Conservation (phyloP, 2,797 vertebrate species). For the Parauchenoglanis punctatus region DNA sequence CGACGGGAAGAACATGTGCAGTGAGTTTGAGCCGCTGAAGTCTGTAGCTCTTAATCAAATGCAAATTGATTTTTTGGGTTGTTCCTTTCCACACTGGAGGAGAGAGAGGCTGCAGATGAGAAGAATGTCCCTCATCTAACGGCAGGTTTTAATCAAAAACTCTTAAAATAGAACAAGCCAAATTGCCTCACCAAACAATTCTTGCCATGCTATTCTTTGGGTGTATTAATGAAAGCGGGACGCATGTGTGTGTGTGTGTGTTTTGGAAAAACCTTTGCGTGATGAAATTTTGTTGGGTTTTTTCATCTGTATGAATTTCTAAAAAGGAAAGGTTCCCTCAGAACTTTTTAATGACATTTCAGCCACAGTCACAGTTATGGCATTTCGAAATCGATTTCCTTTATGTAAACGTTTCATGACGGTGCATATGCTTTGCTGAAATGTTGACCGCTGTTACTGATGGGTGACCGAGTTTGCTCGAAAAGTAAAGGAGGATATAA, state of each 20-base stretch:
- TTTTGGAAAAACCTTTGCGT: background rate
- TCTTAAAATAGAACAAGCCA: conserved; percentile 36
- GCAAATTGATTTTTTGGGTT: conserved; percentile 61
- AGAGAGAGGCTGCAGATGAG: conserved; percentile 49
- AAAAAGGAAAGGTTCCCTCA: background rate
- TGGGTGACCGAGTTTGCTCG: background rate
- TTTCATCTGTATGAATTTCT: background rate
- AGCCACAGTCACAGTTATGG: background rate
- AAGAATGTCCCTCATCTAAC: conserved; percentile 43
- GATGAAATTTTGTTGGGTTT: conserved; percentile 1
- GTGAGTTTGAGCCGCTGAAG: conserved; percentile 34
- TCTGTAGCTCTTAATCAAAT: conserved; percentile 60
- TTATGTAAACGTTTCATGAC: background rate
- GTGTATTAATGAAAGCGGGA: conserved; percentile 10
- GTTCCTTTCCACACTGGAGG: conserved; percentile 37
- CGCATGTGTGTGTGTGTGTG: background rate
- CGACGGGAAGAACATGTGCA: conserved; percentile 41
- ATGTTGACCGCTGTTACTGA: background rate
- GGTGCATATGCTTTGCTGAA: background rate
- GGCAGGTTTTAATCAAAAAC: conserved; percentile 48
- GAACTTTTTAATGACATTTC: conserved; percentile 1
- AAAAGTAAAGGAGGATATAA: background rate
- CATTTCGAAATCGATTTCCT: background rate
- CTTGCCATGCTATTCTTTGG: conserved; percentile 29
- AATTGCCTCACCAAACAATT: conserved; percentile 42